These are phyloP conservation scores for Chelidonichthys spinosus DNA, from an alignment of 2,797 vertebrate species.

Conservation along the genomic window DNA sequence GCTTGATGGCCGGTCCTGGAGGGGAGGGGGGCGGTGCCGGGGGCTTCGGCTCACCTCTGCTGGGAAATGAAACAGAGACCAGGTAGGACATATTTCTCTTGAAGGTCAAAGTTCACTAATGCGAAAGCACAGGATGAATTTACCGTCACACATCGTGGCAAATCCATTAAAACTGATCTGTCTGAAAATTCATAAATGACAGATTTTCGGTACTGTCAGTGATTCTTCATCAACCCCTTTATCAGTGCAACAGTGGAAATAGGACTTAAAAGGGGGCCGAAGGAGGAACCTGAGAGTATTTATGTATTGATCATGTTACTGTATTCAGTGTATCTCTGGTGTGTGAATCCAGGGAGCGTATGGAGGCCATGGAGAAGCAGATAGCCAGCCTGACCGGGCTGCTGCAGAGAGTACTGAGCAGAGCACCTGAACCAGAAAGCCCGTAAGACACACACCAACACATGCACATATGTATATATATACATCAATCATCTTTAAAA, in stretches of 20 bases:
- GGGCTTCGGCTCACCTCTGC: slow-evolving; percentile 86
- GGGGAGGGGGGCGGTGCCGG: slow-evolving; percentile 76
- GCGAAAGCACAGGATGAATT: not conserved
- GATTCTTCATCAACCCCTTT: not conserved
- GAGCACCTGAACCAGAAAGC: slow-evolving; percentile 90
- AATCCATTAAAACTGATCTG: no score
- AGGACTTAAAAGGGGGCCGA: not conserved
- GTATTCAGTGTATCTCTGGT: slow-evolving; percentile 1
- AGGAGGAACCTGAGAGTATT: no score
- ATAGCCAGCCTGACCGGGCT: slow-evolving; percentile 97
- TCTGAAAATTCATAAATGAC: no score
- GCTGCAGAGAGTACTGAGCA: slow-evolving; percentile 94
- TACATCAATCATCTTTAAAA: no score
- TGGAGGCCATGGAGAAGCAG: slow-evolving; percentile 99
- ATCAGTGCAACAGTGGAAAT: not conserved
- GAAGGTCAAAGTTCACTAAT: not conserved
- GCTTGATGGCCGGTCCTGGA: slow-evolving; percentile 84
- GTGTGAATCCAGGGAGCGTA: slow-evolving; percentile 87
- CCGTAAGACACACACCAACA: slow-evolving; percentile 77
- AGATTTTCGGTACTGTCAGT: not conserved
- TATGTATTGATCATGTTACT: not conserved
- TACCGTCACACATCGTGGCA: not conserved
- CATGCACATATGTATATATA: slow-evolving; percentile 21
- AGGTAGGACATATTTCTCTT: slow-evolving; percentile 79
- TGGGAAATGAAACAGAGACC: slow-evolving; percentile 92